A percentile compares a stretch with the other conserved stretches of the same genome.
Evolutionary conservation across 2,888 invertebrate genomes (phyloP).

Genomic region (Orthosia incerta): DNA sequence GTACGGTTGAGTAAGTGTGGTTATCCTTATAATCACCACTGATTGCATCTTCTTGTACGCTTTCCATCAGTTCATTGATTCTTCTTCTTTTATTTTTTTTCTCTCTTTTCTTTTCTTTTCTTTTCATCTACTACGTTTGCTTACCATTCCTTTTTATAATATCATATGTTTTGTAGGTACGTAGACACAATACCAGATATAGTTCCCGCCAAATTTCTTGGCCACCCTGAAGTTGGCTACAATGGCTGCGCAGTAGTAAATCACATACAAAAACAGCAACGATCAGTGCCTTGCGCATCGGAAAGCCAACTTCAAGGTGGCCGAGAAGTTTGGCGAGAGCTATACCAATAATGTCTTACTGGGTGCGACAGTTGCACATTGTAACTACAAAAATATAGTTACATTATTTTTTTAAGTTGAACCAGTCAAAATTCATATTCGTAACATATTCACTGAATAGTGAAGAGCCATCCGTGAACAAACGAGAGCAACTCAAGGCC

Average conservation of each 20-base stretch:
- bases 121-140: background rate
- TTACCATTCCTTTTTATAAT: background rate
- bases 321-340: too few species aligned
- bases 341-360: background rate
- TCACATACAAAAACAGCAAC: too few species aligned
- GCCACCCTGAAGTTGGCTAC: too few species aligned
- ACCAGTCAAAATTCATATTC: conserved; percentile 1
- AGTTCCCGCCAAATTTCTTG: too few species aligned
- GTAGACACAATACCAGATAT: too few species aligned
- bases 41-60: background rate
- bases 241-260: too few species aligned
- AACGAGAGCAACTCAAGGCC: conserved; percentile 44
- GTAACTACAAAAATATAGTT: background rate
- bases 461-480: background rate
- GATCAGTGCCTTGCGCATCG: too few species aligned
- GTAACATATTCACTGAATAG: conserved; percentile 11
- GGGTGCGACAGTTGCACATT: background rate
- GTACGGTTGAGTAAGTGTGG: background rate
- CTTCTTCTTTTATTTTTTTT: too few species aligned
- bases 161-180: background rate
- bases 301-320: too few species aligned
- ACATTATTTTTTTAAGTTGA: background rate
- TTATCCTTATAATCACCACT: background rate
- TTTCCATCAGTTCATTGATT: background rate
- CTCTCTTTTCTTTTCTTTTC: background rate